Base-by-base conservation (phyloP, 2,113 vertebrate species). In the Meriones unguiculatus region DNA sequence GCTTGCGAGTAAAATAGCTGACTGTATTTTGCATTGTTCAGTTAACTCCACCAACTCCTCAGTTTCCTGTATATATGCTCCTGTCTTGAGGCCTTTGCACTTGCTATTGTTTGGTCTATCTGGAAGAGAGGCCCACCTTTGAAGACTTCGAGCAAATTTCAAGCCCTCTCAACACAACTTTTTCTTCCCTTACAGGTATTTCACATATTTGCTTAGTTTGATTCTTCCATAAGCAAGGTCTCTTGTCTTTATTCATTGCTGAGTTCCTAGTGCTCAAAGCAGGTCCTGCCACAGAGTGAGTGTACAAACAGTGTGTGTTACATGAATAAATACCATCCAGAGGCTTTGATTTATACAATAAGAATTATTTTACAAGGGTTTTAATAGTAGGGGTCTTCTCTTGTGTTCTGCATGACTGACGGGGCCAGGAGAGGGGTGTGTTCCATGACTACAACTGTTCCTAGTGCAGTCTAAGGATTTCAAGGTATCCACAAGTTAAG, bases 281-380 rank as follows among this genome's bases (percentile, higher is more conserved):
- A 82, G 32, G 65, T n/a, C 52, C 77, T 80, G 32, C 15, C 64
- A 86, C 2, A 81, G 32, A 78, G 62, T 59, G 32, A 73, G n/a
- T 2, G 13, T 62, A 30, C 32, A 28, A 80, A 59, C 59, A 89
- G 46, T 85, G 81, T 76, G 87, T 94, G 5, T 1, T 89, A 89
- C 96, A 54, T 73, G 78, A 95, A 91, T 93, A 65, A 87, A 80
- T 88, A 24, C 50, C 32, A 70, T 78, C 62, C 57, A 94, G 64
- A 57, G 78, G 2, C 15, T 28, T 91, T 75, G 80, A 87, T 72
- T 93, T 75, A 69, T 20, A 59, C 92, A 89, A 96, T 90, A 69
- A 76, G 6, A 85, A 72, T 91, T 94, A 82, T 90, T 94, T 89
- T 86, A n/a, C 65, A 91, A 91, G 64, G 30, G 25, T 30, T 62